Conservation (phyloP, 2,113 vertebrate species). For the Romanogobio albipinnatus region DNA sequence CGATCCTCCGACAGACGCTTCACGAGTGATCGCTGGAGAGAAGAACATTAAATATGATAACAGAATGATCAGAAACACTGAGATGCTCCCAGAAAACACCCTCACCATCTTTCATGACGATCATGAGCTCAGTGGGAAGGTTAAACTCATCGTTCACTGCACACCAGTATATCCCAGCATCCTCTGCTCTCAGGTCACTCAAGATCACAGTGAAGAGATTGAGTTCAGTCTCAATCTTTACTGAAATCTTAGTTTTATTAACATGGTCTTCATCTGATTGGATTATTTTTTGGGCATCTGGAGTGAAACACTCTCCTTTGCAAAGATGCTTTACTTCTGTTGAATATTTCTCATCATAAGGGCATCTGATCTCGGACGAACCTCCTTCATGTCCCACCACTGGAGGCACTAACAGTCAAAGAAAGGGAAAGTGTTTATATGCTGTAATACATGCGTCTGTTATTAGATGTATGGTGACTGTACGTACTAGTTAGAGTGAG, state of each 20-base stretch:
- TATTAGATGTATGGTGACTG: neutral
- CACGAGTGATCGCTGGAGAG: neutral
- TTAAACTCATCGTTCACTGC: neutral
- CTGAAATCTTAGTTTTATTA: neutral
- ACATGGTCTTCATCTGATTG: neutral
- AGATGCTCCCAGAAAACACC: neutral
- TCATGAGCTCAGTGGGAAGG: neutral
- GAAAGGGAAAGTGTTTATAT: neutral
- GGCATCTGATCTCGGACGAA: conserved; percentile 5
- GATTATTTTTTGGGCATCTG: neutral
- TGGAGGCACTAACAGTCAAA: neutral
- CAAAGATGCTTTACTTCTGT: neutral
- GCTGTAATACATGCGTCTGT: neutral
- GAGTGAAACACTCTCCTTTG: neutral
- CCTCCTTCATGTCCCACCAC: conserved; percentile 8
- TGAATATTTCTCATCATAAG: neutral
- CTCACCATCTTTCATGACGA: conserved; percentile 5
- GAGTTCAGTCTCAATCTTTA: neutral
- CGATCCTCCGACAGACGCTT: neutral
- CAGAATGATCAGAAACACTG: neutral
- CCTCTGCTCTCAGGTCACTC: conserved; percentile 20
- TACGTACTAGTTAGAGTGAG: conserved; percentile 50
- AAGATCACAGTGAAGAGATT: conserved; percentile 32
- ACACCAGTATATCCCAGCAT: conserved; percentile 50
- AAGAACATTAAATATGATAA: neutral